These are phyloP conservation scores for Dryobota labecula DNA, from an alignment of 2,888 invertebrate species.

Conservation along the genomic window DNA sequence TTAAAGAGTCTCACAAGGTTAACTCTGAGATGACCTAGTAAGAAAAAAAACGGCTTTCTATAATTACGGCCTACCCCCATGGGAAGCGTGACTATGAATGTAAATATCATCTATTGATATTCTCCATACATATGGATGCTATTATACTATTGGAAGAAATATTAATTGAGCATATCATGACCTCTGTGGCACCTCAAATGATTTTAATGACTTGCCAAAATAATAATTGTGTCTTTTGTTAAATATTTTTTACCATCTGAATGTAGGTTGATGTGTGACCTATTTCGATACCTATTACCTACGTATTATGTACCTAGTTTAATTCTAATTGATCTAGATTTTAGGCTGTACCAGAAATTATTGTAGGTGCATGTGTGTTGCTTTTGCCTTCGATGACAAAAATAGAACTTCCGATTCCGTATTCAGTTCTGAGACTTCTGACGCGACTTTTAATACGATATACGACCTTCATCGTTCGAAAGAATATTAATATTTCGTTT, in stretches of 20 bases:
- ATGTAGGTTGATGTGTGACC: constrained; percentile 9
- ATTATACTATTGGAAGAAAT: constrained; percentile 2
- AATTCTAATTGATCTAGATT: not conserved
- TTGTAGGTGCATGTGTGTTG: not conserved
- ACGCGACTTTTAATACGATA: constrained; percentile 19
- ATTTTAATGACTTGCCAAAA: constrained; percentile 27
- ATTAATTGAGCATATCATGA: constrained; percentile 20
- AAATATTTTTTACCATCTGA: not conserved
- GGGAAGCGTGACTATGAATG: no score
- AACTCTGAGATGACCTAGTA: no score
- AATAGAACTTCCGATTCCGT: constrained; percentile 50
- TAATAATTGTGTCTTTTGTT: not conserved
- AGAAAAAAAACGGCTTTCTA: no score
- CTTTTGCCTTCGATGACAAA: constrained; percentile 44
- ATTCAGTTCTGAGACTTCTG: constrained; percentile 38
- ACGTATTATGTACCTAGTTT: not conserved
- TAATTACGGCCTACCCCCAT: no score
- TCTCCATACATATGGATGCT: not conserved
- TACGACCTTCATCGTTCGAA: constrained; percentile 41
- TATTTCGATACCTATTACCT: not conserved
- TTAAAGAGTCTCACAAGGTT: no score
- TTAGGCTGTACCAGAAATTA: no score
- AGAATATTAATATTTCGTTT: constrained; percentile 29
- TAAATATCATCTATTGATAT: no score
- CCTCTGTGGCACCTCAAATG: constrained; percentile 15